A percentile compares a stretch with the other conserved stretches of the same genome.
These are phyloP conservation scores for Chrysogorgia sp. DNA, from an alignment of 92 coral and sea anemone genomes.

Conservation along the genomic window DNA sequence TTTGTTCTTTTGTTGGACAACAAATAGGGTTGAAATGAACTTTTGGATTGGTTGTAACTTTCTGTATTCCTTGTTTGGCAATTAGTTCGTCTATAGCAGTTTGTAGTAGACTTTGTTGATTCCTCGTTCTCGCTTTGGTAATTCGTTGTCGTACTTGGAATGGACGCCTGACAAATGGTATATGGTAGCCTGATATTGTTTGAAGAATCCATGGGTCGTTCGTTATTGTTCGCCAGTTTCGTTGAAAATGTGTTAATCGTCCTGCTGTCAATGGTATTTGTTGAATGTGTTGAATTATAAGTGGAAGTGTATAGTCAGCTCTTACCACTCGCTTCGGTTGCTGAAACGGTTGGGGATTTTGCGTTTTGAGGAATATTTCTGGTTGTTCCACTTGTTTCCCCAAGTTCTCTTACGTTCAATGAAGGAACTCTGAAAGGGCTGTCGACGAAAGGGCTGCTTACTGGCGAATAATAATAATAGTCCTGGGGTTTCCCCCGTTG, in stretches of 20 bases:
- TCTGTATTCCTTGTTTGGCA: slow-evolving; percentile 29
- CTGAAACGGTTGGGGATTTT: slow-evolving; percentile 22
- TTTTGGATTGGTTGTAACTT: not conserved
- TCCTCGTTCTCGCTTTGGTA: slow-evolving; percentile 6
- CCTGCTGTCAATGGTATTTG: slow-evolving; percentile 39
- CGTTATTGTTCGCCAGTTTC: slow-evolving; percentile 41
- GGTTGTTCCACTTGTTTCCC: slow-evolving; percentile 42
- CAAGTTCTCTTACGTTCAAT: slow-evolving; percentile 44
- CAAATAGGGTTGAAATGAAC: slow-evolving; percentile 33
- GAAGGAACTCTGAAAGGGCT: too few relatives aligned
- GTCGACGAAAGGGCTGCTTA: too few relatives aligned
- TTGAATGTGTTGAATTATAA: slow-evolving; percentile 26
- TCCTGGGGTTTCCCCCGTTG: too few relatives aligned
- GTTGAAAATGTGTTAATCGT: slow-evolving; percentile 50
- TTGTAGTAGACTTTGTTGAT: slow-evolving; percentile 34
- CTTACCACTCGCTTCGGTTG: slow-evolving; percentile 9
- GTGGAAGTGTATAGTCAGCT: slow-evolving; percentile 52
- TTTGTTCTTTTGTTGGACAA: slow-evolving; percentile 11
- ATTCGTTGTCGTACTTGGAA: slow-evolving; percentile 9
- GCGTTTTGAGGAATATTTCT: slow-evolving; percentile 29
- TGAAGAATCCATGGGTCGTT: slow-evolving; percentile 28
- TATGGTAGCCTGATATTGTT: slow-evolving; percentile 23
- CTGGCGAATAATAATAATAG: too few relatives aligned
- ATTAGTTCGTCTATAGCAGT: slow-evolving; percentile 46
- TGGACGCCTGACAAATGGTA: slow-evolving; percentile 14